These are phyloP conservation scores for Cygnus atratus DNA, from an alignment of 2,113 vertebrate genomes.

Conservation along the genomic window DNA sequence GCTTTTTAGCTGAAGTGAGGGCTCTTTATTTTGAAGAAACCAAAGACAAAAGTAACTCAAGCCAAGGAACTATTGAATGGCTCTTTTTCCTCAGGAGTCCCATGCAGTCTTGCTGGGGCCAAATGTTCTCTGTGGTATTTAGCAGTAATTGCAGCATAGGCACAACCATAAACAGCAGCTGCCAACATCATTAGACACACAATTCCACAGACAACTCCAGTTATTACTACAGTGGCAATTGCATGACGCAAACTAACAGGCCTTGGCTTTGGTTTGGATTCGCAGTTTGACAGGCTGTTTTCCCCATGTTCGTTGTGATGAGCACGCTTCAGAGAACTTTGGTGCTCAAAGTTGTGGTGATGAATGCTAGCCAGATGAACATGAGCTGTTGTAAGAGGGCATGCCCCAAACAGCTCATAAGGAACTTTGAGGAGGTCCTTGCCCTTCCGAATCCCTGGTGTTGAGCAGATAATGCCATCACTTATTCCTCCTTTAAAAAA, in stretches of 20 bases:
- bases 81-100: conserved; percentile 77
- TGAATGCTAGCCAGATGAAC: conserved; percentile 76
- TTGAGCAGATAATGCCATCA: conserved; percentile 83
- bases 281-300: conserved; percentile 73
- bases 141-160: conserved; percentile 91
- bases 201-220: conserved; percentile 91
- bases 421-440: conserved; percentile 89
- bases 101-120: conserved; percentile 41
- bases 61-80: conserved; percentile 77
- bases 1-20: not conserved
- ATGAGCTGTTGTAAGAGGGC: conserved; percentile 80
- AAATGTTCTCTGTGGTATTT: conserved; percentile 81
- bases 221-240: conserved; percentile 92
- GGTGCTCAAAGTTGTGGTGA: conserved; percentile 72
- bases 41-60: conserved; percentile 57
- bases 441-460: conserved; percentile 85
- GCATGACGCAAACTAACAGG: conserved; percentile 88
- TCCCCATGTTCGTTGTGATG: conserved; percentile 6
- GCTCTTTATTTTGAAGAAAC: not conserved
- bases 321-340: conserved; percentile 50
- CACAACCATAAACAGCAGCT: conserved; percentile 91
- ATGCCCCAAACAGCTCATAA: conserved; percentile 89
- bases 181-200: conserved; percentile 96
- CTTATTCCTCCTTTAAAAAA: conserved; percentile 83
- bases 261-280: conserved; percentile 81